Conservation (phyloP, 2,797 vertebrate genomes). For the Rhinophrynus dorsalis region DNA sequence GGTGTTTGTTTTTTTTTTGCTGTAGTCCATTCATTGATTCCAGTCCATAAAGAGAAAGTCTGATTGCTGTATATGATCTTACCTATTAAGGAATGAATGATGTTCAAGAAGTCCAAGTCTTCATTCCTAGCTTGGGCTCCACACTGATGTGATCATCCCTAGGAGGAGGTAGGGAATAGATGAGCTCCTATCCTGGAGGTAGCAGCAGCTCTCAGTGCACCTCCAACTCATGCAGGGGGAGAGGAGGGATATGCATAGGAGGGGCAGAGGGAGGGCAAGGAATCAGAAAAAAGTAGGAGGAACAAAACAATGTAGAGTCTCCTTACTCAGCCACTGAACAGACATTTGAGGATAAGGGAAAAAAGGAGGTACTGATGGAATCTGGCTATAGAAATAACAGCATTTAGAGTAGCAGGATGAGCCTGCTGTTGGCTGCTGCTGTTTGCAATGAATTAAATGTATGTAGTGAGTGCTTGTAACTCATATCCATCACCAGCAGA, state of each 20-base stretch:
- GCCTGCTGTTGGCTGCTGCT: background rate
- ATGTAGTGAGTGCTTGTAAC: background rate
- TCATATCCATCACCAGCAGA: background rate
- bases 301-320: slow-evolving; percentile 2
- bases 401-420: background rate
- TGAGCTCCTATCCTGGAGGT: slow-evolving; percentile 32
- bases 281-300: slow-evolving; percentile 6
- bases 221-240: slow-evolving; percentile 37
- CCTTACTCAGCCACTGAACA: background rate
- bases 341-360: slow-evolving; percentile 7
- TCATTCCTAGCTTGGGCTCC: slow-evolving; percentile 7
- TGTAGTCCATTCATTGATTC: background rate
- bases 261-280: slow-evolving; percentile 21
- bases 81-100: slow-evolving; percentile 13
- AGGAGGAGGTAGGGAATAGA: background rate
- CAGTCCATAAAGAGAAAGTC: too few species aligned
- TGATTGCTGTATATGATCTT: background rate
- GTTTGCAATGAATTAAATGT: background rate
- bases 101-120: background rate
- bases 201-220: slow-evolving; percentile 30
- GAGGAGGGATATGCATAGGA: slow-evolving; percentile 27
- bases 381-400: background rate
- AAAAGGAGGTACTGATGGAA: slow-evolving; percentile 16
- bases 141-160: background rate
- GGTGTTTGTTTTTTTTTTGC: too few species aligned